phyloP scores from a whole-genome alignment of 2,113 vertebrate genomes.

The Myiagra hebetior region DNA sequence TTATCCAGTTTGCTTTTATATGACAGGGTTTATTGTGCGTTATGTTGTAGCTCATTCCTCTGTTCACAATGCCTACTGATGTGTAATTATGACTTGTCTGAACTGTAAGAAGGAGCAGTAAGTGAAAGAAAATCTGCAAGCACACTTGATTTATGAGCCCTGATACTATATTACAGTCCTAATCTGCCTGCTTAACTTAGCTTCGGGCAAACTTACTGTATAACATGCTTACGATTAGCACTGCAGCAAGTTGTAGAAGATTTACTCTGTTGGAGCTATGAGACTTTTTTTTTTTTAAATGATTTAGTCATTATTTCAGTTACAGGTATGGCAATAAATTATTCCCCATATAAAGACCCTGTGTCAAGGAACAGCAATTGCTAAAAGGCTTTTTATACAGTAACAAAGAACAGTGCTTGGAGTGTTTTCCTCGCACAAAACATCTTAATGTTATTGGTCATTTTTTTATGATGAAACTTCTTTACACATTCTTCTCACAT shows the following conservation, averaged over 20 bases:
- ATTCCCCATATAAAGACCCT: slow-evolving; percentile 66
- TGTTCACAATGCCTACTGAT: slow-evolving; percentile 84
- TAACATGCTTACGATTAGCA: slow-evolving; percentile 78
- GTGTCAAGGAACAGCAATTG: slow-evolving; percentile 57
- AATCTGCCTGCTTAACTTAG: slow-evolving; percentile 87
- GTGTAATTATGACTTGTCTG: slow-evolving; percentile 95
- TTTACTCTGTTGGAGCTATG: slow-evolving; percentile 72
- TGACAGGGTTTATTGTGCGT: slow-evolving; percentile 94
- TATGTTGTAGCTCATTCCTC: slow-evolving; percentile 90
- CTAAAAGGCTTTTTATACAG: slow-evolving; percentile 58
- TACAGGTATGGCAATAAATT: slow-evolving; percentile 74
- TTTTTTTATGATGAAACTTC: slow-evolving; percentile 66
- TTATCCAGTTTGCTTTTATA: slow-evolving; percentile 92
- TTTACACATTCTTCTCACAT: slow-evolving; percentile 62
- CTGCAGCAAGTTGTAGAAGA: slow-evolving; percentile 75
- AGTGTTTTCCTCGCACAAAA: slow-evolving; percentile 64
- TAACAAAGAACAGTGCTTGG: slow-evolving; percentile 57
- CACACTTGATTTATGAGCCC: slow-evolving; percentile 90
- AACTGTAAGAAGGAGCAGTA: slow-evolving; percentile 88
- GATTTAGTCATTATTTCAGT: slow-evolving; percentile 75
- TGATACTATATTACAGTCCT: slow-evolving; percentile 81
- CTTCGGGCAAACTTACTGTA: slow-evolving; percentile 80
- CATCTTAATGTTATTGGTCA: slow-evolving; percentile 64
- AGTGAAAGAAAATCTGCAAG: slow-evolving; percentile 86
- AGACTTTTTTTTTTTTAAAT: slow-evolving; percentile 58